Evolutionary conservation across 2,113 vertebrate species (phyloP).

Genomic region (Sturnus vulgaris): DNA sequence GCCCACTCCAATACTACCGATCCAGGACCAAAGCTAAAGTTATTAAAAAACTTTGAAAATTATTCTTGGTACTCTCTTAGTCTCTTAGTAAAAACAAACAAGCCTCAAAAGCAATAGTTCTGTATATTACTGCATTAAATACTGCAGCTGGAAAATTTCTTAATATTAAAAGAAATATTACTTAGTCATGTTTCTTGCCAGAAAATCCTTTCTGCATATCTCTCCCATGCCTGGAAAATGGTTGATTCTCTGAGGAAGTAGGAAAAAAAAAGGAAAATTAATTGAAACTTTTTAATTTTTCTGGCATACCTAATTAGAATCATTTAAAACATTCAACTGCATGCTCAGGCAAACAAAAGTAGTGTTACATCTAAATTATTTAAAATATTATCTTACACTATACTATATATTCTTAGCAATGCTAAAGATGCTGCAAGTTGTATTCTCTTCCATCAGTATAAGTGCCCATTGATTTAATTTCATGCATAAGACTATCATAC

Average conservation of each 20-base stretch:
- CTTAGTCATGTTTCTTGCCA: conserved; percentile 99
- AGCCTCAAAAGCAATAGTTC: neutral
- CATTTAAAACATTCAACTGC: neutral
- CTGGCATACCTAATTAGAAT: neutral
- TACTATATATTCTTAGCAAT: neutral
- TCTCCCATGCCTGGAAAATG: conserved; percentile 99
- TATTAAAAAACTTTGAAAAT: neutral
- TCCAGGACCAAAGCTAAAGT: neutral
- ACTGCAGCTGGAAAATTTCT: neutral
- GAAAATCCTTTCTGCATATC: conserved; percentile 99
- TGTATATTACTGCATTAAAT: neutral
- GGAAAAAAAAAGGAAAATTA: conserved; percentile 73
- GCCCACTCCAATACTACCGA: neutral
- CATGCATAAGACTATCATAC: neutral
- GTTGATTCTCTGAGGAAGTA: conserved; percentile 92
- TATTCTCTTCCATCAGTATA: neutral
- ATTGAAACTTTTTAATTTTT: neutral
- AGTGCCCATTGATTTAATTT: neutral
- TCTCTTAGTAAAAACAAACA: neutral
- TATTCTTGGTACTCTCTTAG: neutral
- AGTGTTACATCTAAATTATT: neutral
- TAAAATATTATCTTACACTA: neutral
- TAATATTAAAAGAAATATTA: conserved; percentile 76
- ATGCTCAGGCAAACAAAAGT: neutral
- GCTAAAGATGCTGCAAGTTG: neutral